Evolutionary conservation across 2,797 vertebrate species (phyloP).

Genomic region (Melanotaenia trifasciata): DNA sequence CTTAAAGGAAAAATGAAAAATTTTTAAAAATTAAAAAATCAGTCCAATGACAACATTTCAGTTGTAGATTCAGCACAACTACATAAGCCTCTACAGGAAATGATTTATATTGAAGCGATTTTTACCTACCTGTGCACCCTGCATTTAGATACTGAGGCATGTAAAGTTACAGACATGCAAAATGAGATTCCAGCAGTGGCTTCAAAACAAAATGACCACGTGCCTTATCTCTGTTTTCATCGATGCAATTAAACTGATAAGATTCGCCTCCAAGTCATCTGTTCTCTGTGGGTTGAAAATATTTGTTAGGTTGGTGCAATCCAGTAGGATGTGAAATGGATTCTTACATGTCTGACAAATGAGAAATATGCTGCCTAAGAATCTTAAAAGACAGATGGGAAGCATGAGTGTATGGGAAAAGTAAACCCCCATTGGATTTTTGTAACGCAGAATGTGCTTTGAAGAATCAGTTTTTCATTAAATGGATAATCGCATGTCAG

Average conservation of each 20-base stretch:
- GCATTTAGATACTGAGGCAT: neutral
- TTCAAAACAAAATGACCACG: constrained; percentile 58
- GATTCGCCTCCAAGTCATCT: no score
- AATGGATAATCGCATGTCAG: neutral
- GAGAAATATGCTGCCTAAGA: neutral
- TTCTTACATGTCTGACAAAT: neutral
- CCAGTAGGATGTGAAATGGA: neutral
- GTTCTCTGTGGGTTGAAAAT: neutral
- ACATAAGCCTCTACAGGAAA: neutral
- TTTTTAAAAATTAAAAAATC: neutral
- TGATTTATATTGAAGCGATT: neutral
- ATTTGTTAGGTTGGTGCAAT: neutral
- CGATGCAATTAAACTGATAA: neutral
- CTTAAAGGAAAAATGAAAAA: constrained; percentile 3
- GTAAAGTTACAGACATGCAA: constrained; percentile 28
- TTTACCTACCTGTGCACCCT: constrained; percentile 20
- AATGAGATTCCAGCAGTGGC: neutral
- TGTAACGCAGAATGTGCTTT: neutral
- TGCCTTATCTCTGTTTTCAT: neutral
- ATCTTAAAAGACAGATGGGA: neutral
- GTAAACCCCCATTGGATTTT: neutral
- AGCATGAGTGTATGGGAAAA: neutral
- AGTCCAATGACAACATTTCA: neutral
- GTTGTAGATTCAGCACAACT: neutral
- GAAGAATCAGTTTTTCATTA: neutral